Evolutionary conservation across 2,113 vertebrate genomes (phyloP).

Genomic region (Spermophilus dauricus): DNA sequence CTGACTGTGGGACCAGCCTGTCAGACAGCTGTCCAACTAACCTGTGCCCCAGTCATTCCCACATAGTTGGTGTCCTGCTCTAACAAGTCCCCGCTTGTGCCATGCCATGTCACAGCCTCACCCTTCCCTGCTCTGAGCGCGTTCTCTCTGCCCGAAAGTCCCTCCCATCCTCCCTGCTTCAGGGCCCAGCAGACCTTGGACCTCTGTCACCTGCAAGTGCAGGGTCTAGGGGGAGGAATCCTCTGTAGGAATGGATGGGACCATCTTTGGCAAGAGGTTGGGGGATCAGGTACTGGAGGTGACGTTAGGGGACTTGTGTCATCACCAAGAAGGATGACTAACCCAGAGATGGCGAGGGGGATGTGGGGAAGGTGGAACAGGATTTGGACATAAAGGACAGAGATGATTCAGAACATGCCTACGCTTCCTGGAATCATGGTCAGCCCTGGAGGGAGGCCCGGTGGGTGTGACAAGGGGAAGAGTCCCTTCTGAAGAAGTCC

Average conservation of each 20-base stretch:
- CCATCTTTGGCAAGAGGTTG: background rate
- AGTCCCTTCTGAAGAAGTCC: background rate
- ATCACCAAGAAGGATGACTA: slow-evolving; percentile 43
- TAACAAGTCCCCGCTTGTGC: too few relatives aligned
- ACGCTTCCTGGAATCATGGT: background rate
- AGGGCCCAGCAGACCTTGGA: background rate
- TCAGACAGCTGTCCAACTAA: background rate
- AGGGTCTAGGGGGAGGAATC: background rate
- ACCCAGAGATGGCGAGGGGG: background rate
- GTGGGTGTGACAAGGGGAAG: background rate
- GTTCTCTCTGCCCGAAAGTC: background rate
- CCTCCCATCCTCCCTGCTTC: background rate
- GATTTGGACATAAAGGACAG: slow-evolving; percentile 22
- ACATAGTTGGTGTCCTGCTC: background rate
- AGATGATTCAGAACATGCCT: slow-evolving; percentile 53
- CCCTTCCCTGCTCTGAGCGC: background rate
- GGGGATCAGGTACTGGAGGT: background rate
- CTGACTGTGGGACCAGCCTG: background rate
- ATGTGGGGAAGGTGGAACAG: slow-evolving; percentile 1
- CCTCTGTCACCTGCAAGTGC: background rate
- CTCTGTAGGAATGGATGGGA: background rate
- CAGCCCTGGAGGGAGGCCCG: background rate
- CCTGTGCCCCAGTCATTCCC: background rate
- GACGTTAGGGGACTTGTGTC: background rate
- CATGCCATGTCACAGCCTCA: background rate